Base-by-base conservation (phyloP, 2,113 vertebrate genomes). In the Salminus brasiliensis region DNA sequence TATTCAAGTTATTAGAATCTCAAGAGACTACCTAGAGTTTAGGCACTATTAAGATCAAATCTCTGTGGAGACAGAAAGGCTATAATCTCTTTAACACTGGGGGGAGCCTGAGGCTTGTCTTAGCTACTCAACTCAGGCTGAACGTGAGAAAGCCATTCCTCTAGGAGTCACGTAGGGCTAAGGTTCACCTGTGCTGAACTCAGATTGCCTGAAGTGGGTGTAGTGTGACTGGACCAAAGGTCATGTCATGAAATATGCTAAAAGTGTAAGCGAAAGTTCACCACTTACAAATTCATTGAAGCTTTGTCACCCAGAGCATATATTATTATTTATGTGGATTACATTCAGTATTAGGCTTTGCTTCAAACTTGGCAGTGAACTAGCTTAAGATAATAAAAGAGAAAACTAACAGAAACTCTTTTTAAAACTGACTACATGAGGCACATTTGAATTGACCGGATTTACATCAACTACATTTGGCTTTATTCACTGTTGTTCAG, bases 81-180 rank as follows among this genome's bases (percentile, higher is more conserved):
- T 18, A 21, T 23, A 43, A 15, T 8, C 15, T 13, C 5, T 30
- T 16, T 1, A 63, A 79, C 78, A 79, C 78, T 66, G 69, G 78
- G 66, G 78, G 78, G 78, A 79, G 78, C 78, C 78, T 66, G 23
- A 39, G 9, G 25, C 77, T 53, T 47, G 45, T 34, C n/a, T 55
- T 39, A 74, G 13, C 7, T 32, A 39, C 30, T 62, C 59, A 57
- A 63, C 30, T 23, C 60, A 36, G 16, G 13, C 47, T 27, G 6
- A 52, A 62, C 23, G 12, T 15, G n/a, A 49, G 34, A 45, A 30
- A 49, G 27, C 15, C 2, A n/a, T 72, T 29, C n/a, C 21, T 9
- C 39, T 10, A 67, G 23, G 25, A 29, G 63, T 65, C 25, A n/a
- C 32, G 43, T 70, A 34, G 41, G 36, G 36, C 16, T 12, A 53